Conservation (phyloP, 2,113 vertebrate genomes). For the Oryzias javanicus region DNA sequence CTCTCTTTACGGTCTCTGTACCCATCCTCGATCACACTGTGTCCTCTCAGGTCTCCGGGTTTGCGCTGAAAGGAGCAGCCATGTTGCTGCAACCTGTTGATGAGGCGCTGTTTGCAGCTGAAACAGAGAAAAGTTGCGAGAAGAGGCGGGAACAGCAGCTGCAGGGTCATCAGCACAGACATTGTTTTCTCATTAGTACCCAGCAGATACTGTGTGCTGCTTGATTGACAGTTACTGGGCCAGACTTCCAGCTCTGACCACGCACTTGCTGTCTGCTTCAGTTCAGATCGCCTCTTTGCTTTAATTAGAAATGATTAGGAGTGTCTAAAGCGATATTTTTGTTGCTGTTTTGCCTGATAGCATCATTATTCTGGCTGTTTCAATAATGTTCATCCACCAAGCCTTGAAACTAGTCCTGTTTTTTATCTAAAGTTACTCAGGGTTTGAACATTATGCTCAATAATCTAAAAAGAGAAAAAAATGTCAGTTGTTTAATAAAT, state of each 20-base stretch:
- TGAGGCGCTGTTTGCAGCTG: no score
- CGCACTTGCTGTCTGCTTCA: not conserved
- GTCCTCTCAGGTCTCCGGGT: conserved; percentile 3
- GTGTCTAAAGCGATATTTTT: not conserved
- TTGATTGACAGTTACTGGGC: conserved; percentile 37
- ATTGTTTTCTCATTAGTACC: conserved; percentile 42
- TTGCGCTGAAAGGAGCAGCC: no score
- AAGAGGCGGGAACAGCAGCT: conserved; percentile 10
- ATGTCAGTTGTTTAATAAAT: no score
- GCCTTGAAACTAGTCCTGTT: no score
- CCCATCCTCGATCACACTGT: conserved; percentile 8
- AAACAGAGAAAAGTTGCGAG: no score
- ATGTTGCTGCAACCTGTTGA: conserved; percentile 25
- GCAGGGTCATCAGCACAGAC: conserved; percentile 8
- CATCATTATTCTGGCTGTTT: not conserved
- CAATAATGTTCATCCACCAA: not conserved
- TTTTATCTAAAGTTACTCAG: no score
- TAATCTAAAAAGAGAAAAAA: no score
- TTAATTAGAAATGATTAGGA: conserved; percentile 1
- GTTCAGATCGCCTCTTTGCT: not conserved
- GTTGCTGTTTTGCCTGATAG: not conserved
- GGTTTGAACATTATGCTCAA: no score
- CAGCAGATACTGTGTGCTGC: conserved; percentile 19
- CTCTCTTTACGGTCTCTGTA: conserved; percentile 22
- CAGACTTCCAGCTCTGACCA: conserved; percentile 10